These are phyloP conservation scores for Dinocampus coccinellae DNA, from an alignment of 2,888 invertebrate genomes.

Conservation along the genomic window DNA sequence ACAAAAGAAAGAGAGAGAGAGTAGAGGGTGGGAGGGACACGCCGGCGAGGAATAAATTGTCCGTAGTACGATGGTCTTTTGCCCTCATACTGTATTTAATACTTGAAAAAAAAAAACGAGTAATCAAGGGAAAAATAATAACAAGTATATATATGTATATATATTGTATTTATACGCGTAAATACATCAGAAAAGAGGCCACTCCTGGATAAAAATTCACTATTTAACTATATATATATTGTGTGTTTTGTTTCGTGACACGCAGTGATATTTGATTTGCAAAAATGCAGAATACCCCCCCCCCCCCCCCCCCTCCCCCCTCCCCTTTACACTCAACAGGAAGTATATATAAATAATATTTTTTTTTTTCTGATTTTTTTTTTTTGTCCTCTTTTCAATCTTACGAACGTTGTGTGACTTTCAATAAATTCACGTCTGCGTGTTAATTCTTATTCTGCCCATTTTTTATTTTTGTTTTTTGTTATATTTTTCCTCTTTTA, in stretches of 20 bases:
- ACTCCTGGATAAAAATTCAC: neutral
- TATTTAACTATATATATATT: neutral
- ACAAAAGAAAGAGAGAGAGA: no score
- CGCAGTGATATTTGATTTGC: conserved; percentile 37
- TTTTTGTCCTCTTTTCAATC: neutral
- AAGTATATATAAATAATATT: neutral
- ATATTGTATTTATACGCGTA: neutral
- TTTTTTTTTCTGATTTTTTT: neutral
- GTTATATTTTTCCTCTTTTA: neutral
- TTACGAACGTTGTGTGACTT: conserved; percentile 14
- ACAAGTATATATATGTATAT: conserved; percentile 4
- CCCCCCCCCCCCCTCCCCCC: neutral
- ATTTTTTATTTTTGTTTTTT: conserved; percentile 2
- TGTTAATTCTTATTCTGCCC: conserved; percentile 12
- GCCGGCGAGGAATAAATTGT: conserved; percentile 47
- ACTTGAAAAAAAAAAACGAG: neutral
- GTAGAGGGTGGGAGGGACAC: conserved; percentile 6
- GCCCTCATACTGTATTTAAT: neutral
- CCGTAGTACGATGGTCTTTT: conserved; percentile 14
- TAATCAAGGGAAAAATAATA: conserved; percentile 31
- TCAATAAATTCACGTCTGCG: conserved; percentile 35
- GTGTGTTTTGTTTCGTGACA: conserved; percentile 30
- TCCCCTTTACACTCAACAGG: neutral
- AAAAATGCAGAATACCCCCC: conserved; percentile 25
- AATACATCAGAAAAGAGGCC: conserved; percentile 13